phyloP scores from a whole-genome alignment of 2,888 invertebrate genomes.

The Leistus spinibarbis region DNA sequence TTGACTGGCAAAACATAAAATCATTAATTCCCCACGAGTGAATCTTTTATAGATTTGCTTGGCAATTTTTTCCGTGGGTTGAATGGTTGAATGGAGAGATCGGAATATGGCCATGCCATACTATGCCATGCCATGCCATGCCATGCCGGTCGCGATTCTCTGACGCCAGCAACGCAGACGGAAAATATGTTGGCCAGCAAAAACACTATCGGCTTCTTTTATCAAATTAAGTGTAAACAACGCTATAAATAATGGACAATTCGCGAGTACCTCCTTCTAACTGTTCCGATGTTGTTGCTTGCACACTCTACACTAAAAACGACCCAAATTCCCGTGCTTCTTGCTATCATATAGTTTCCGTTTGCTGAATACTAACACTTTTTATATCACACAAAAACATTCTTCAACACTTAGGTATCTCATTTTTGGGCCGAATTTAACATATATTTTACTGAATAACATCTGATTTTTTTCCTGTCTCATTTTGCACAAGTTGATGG shows the following conservation, averaged over 20 bases:
- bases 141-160: not conserved
- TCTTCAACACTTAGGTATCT: not conserved
- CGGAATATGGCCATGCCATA: too few species aligned
- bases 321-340: not conserved
- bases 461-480: too few species aligned
- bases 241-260: constrained; percentile 30
- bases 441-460: too few species aligned
- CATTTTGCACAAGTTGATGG: too few species aligned
- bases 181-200: constrained; percentile 35
- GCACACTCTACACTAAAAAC: not conserved
- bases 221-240: constrained; percentile 37
- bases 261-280: constrained; percentile 33
- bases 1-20: not conserved
- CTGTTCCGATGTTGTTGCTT: constrained; percentile 1
- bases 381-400: not conserved
- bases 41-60: constrained; percentile 22
- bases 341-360: not conserved
- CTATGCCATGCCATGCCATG: too few species aligned
- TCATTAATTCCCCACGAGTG: constrained; percentile 25
- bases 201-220: constrained; percentile 32
- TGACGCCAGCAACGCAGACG: constrained; percentile 15
- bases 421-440: too few species aligned
- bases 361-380: not conserved
- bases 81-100: constrained; percentile 2
- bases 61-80: constrained; percentile 18